Base-by-base conservation (phyloP, 2,888 invertebrate genomes). In the Sinopyrophorus schimmeli region DNA sequence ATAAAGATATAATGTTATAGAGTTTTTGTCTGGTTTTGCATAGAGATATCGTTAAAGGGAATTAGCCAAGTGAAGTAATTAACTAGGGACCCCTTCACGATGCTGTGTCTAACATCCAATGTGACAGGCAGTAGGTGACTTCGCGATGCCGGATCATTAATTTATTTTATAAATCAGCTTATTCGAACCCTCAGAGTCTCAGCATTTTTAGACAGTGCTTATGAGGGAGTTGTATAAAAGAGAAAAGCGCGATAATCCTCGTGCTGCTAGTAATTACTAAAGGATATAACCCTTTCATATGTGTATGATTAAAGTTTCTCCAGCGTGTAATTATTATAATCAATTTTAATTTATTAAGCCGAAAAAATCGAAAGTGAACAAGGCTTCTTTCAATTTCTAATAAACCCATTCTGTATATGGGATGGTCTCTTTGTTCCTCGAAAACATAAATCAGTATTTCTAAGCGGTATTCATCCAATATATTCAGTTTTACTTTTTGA, bases 151-250 rank as follows among this genome's bases (percentile, higher is more conserved):
- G 64, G 68, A 71, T 73, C 73, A 72, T 72, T 72, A 72, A 72
- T 73, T 72, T 72, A 71, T 72, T 72, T 72, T 71, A 70, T 70
- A 72, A 73, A 72, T 72, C 72, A 72, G 73, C 73, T 73, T 73
- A 73, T 67, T 67, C 66, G 66, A 67, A 66, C 68, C 70, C 67
- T 65, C 65, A 62, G 63, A 65, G 65, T 64, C 62, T 67, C 68
- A 63, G 63, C 63, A 69, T 70, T 71, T 71, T 72, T 70, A 65
- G 60, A 61, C 61, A 60, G 60, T 57, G 54, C 65, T 68, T 68
- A 69, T 68, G 63, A 63, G 68, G 68, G 69, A 65, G 67, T 61
- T 50, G 59, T 62, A 65, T 65, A 66, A 67, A 65, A 64, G 65
- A 63, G 65, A 66, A 67, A 64, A 62, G 64, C 59, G 65, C 61